Evolutionary conservation across 2,797 vertebrate species (phyloP), one percentile per base, ranked within the genome.

Genomic region (Tragelaphus oryx): DNA sequence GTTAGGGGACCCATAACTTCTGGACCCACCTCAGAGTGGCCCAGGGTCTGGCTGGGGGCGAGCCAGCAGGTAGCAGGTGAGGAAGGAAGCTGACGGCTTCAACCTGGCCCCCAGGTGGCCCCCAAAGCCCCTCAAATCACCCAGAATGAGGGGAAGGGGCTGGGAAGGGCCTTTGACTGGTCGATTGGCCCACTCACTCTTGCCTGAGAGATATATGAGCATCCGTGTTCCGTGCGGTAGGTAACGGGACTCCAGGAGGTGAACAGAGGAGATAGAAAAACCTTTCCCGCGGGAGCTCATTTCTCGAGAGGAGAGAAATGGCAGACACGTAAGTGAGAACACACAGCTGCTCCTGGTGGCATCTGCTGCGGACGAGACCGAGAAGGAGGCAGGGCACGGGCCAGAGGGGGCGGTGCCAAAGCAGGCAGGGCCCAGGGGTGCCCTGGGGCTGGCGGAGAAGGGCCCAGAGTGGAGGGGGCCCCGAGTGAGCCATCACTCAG

Each of bases 401-500:
- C 9, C 9, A 12, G 50, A 1, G 78, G 12, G 26, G 8, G 1
- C 0, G 0, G 0, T 0, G 20, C 22, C 48, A 76, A 30, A 30
- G 74, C 44, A 30, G 44, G 8, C 8, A 18, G 44, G 8, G 44
- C 26, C 26, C 74, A 16, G 26, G 26, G 50, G n/a, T 5, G 26
- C 28, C 50, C 54, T 1, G 3, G 57, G 4, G 46, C 74, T 28
- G 75, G 30, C 0, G 24, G 75, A 12, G 57, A 1, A 20, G 12
- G 8, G 33, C 48, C 41, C 11, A 0, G 20, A 8, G 46, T 1
- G 4, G 55, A 22, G 17, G 13, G 6, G 28, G 28, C n/a, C 22
- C 44, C 0, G 1, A 48, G 14, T 0, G 0, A 7, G 6, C 8
- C 7, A 4, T 17, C 5, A 0, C 13, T 37, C 14, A 16, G 14